Evolutionary conservation across 2,113 vertebrate species (phyloP).

Genomic region (Pholis gunnellus): DNA sequence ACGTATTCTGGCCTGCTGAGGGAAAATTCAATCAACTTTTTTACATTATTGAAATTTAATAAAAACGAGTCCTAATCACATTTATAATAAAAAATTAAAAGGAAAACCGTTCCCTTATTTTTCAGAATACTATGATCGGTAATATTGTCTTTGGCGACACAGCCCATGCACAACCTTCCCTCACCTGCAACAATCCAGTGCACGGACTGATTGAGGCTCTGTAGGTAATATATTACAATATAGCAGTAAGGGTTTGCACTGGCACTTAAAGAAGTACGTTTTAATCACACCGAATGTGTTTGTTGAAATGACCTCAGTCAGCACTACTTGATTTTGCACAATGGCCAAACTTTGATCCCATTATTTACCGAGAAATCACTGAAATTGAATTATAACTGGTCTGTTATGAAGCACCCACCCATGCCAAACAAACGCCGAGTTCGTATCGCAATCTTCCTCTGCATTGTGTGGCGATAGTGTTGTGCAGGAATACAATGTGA

Average conservation of each 20-base stretch:
- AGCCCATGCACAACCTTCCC: not conserved
- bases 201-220: not conserved
- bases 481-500: constrained; percentile 16
- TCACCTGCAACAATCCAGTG: not conserved
- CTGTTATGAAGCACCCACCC: constrained; percentile 13
- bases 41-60: not conserved
- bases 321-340: constrained; percentile 19
- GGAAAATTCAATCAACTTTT: not conserved
- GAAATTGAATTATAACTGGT: constrained; percentile 16
- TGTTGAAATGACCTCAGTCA: constrained; percentile 4
- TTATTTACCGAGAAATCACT: constrained; percentile 23
- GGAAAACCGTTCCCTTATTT: not conserved
- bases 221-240: not conserved
- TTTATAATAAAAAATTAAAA: not conserved
- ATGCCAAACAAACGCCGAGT: constrained; percentile 29
- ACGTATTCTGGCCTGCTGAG: not conserved
- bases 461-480: not conserved
- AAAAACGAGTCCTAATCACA: not conserved
- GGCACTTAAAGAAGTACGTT: not conserved
- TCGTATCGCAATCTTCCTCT: constrained; percentile 19
- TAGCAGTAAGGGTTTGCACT: not conserved
- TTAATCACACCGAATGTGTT: constrained; percentile 20
- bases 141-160: not conserved
- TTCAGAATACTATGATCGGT: not conserved
- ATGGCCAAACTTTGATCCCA: constrained; percentile 1